Base-by-base conservation (phyloP, 2,113 vertebrate genomes). In the Oncorhynchus kisutch region DNA sequence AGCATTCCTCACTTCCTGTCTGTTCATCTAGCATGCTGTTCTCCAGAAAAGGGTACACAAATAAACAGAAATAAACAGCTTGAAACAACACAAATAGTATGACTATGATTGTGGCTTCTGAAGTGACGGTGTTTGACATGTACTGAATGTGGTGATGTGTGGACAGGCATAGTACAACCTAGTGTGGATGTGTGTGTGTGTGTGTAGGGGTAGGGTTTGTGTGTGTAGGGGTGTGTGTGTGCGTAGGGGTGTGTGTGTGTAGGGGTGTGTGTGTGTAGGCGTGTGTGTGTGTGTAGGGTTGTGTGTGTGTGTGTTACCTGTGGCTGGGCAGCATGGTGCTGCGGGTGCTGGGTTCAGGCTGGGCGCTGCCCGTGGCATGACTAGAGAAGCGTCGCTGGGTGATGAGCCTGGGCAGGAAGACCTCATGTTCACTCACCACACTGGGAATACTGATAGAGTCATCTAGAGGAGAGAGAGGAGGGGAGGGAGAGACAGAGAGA, bases 391-490 rank as follows among this genome's bases (percentile, higher is more conserved):
- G 91, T 27, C 98, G 94, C 88, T 97, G 95, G 67, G 96, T 94
- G 78, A 95, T 94, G 89, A 94, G 80, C 31, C 95, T 93, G 84
- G 96, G 94, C 81, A 98, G 91, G 93, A 96, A 97, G 78, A 95
- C 94, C 91, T 99, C 98, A 3, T 98, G 97, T 86, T 99, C 98
- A 92, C 98, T 99, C 94, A 99, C 96, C 93, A 99, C 96, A 83
- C 98, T 99, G 91, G 98, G 98, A 85, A 99, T 96, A 85, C 97
- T 99, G 73, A 99, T 90, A 69, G 97, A 98, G 81, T 99, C 97
- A 87, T 97, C 97, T 99, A 82, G 51, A 82, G 84, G 24, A 68
- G n/a, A 18, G 67, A 62, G 8, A 65, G 13, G 60, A 65, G 14
- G 71, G 34, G 3, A 68, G 13, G 39, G 60, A 75, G 13, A 72